Conservation (phyloP, 2,888 invertebrate genomes). For the Eulithis testata region DNA sequence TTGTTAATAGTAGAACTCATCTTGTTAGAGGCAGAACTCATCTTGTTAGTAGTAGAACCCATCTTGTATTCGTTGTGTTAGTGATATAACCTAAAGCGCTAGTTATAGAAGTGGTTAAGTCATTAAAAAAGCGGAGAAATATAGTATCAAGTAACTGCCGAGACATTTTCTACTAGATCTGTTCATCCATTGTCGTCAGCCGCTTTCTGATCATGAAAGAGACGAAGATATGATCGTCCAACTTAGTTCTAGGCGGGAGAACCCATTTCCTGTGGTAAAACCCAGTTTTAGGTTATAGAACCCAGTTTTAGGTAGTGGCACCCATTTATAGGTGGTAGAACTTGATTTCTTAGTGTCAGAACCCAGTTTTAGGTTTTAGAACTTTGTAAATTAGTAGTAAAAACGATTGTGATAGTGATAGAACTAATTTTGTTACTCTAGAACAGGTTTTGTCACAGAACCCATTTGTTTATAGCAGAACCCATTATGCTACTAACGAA, state of each 20-base stretch:
- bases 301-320: neutral
- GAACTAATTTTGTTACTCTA: neutral
- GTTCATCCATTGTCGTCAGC: no score
- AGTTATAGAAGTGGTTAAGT: no score
- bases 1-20: neutral
- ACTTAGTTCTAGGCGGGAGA: neutral
- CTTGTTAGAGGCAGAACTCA: neutral
- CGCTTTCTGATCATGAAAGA: no score
- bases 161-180: no score
- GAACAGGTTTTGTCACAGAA: neutral
- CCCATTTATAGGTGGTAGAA: neutral
- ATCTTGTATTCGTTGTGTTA: no score
- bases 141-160: no score
- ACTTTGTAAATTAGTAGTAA: neutral
- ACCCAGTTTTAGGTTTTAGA: neutral
- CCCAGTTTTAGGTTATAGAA: neutral
- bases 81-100: no score
- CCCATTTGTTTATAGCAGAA: neutral
- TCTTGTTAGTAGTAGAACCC: neutral
- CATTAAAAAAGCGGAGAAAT: no score
- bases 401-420: constrained; percentile 1
- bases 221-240: no score
- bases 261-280: neutral
- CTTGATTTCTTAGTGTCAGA: neutral
- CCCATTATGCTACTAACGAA: neutral